Evolutionary conservation across 2,888 invertebrate genomes (phyloP).

Genomic region (Ctenicera cuprea): DNA sequence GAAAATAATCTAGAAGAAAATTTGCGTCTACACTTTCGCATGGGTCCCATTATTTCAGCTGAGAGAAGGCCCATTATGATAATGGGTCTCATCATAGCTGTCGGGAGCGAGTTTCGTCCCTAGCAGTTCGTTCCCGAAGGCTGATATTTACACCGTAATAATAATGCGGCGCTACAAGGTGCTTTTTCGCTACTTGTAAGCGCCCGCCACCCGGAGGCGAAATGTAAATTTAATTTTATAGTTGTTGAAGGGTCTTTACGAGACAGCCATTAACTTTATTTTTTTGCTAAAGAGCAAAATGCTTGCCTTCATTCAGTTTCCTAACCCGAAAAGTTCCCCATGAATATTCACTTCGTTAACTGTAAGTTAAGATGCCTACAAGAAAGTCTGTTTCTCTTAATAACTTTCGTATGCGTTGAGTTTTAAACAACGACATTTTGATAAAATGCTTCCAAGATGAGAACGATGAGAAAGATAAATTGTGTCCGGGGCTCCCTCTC

Average conservation of each 20-base stretch:
- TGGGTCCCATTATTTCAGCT: conserved; percentile 42
- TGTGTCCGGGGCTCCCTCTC: conserved; percentile 14
- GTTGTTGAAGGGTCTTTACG: conserved; percentile 44
- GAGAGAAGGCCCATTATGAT: conserved; percentile 43
- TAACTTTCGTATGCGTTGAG: conserved; percentile 24
- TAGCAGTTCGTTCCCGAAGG: conserved; percentile 33
- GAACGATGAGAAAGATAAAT: conserved; percentile 2
- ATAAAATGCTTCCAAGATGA: conserved; percentile 12
- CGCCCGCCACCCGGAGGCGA: conserved; percentile 31
- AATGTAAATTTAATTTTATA: conserved; percentile 49
- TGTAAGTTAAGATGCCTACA: conserved; percentile 14
- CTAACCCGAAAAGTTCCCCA: conserved; percentile 3
- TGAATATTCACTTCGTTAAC: conserved; percentile 36
- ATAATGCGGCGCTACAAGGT: conserved; percentile 40
- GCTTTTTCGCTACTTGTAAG: conserved; percentile 44
- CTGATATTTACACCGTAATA: conserved; percentile 48
- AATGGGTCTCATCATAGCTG: conserved; percentile 46
- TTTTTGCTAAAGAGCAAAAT: conserved; percentile 35
- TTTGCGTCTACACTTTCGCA: conserved; percentile 35
- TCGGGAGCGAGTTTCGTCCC: conserved; percentile 36
- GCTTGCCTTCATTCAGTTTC: conserved; percentile 20
- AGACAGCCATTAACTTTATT: conserved; percentile 41
- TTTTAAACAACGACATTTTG: conserved; percentile 18
- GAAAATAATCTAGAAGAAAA: conserved; percentile 41
- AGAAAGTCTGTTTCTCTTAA: conserved; percentile 17